Base-by-base conservation (phyloP, 2,797 vertebrate species). In the Falco peregrinus region DNA sequence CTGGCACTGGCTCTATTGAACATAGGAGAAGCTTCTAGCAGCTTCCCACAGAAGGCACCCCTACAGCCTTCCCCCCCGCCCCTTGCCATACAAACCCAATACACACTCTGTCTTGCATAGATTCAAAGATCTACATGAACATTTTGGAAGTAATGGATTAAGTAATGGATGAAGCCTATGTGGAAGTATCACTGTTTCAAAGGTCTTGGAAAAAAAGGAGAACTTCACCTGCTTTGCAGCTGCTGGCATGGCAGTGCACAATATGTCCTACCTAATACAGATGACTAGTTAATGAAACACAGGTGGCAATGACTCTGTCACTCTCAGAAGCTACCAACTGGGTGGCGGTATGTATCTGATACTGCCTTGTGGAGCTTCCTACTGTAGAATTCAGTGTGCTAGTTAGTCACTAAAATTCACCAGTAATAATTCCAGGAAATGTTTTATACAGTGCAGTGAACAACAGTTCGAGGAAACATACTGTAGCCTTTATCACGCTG, bases 391-490 rank as follows among this genome's bases (percentile, higher is more conserved):
- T 89, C 5, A 13, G 51, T 6, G n/a, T 71, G 41, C 59, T 84
- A 59, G 39, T 47, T 85, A 91, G 75, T 82, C 74, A 70, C 87
- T 77, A 79, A 69, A 94, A 94, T 82, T 61, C 53, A 75, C 33
- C 6, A 12, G 12, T 48, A 92, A 68, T 68, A 68, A 75, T 94
- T 93, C 94, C 43, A 77, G 57, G 89, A 96, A 92, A 77, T 54
- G n/a, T 90, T 95, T 59, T 80, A 84, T 21, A 22, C 33, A 51
- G 33, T 82, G 71, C n/a, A 33, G 53, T 61, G 50, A 91, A 75
- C 69, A 84, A 10, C 17, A 65, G 31, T 94, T 95, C 94, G 67
- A 65, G 83, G 92, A 95, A 95, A 69, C 53, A 16, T 24, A 26
- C 16, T 33, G 10, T 33, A 77, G 59, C 26, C 25, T 70, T 92